These are phyloP conservation scores for Pachyuromys duprasi DNA, from an alignment of 2,797 vertebrate species.

Conservation along the genomic window DNA sequence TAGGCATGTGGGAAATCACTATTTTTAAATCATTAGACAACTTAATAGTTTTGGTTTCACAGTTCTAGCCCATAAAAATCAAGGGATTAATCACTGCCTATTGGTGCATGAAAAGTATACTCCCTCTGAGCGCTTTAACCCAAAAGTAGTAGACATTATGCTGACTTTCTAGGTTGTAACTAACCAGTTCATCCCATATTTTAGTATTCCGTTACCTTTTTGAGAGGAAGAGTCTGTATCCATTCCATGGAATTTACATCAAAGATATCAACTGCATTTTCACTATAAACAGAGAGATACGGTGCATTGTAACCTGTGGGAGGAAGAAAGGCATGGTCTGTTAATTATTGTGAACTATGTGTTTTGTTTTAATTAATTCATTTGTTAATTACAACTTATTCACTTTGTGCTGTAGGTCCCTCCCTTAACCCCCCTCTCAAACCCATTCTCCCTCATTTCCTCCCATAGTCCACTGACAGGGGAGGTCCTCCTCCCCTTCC, in stretches of 20 bases:
- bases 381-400: no score
- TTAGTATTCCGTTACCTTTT: constrained; percentile 91
- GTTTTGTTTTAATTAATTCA: no score
- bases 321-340: background rate
- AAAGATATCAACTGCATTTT: constrained; percentile 97
- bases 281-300: constrained; percentile 98
- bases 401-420: no score
- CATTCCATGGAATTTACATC: constrained; percentile 99
- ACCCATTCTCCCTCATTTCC: no score
- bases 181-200: background rate
- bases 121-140: constrained; percentile 3
- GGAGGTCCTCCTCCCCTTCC: no score
- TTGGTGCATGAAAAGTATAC: background rate
- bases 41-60: constrained; percentile 24
- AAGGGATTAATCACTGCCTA: background rate
- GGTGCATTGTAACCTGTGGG: constrained; percentile 97
- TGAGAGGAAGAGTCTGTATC: constrained; percentile 98
- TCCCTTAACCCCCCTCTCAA: no score
- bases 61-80: constrained; percentile 8
- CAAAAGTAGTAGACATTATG: background rate
- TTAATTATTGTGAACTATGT: background rate
- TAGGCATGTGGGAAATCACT: constrained; percentile 28
- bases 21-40: constrained; percentile 12
- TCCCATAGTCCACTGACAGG: no score
- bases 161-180: background rate